Evolutionary conservation across 1,140 invertebrate genomes (phyloP), one percentile per base, ranked within the genome.

Genomic region (Drosophila carrolli): DNA sequence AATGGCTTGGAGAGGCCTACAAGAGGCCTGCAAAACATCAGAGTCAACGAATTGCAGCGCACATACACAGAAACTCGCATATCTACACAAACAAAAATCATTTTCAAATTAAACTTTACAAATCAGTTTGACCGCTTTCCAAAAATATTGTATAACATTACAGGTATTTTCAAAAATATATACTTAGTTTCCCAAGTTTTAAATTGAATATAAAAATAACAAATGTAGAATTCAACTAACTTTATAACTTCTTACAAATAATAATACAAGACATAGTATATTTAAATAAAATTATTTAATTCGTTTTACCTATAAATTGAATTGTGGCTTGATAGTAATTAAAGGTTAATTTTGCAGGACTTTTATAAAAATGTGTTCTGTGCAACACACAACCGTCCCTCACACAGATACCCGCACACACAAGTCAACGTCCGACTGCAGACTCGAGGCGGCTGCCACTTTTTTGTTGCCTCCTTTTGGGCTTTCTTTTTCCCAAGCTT

Each of bases 1-100:
- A 85, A 85, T 70, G 78, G 77, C 78, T 75, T 62, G 80, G 50
- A 66, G 61, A 62, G 56, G 59, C 72, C 65, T 65, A 72, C 51
- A 72, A 72, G 68, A 72, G 65, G 51, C 65, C 46, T 38, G 53
- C 37, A 72, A 58, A 58, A 71, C 66, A 71, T 72, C 68, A 72
- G 67, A 71, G 78, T 58, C 73, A 72, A 71, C 78, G 61, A 75
- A 57, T 67, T 78, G 79, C 79, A 67, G 44, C 43, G 19, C 61
- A 50, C 16, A 60, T 29, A 55, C 57, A 23, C 47, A 53, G 16
- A 37, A 41, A 56, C 29, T 50, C 44, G 46, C 47, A 29, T n/a
- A 48, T 29, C 23, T n/a, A 62, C 72, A 54, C 72, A 11, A 11
- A 1, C 7, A 50, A 14, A 50, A 32, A 2, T 14, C 3, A 50